Evolutionary conservation across 2,797 vertebrate species (phyloP).

Genomic region (Rhabdomys pumilio): DNA sequence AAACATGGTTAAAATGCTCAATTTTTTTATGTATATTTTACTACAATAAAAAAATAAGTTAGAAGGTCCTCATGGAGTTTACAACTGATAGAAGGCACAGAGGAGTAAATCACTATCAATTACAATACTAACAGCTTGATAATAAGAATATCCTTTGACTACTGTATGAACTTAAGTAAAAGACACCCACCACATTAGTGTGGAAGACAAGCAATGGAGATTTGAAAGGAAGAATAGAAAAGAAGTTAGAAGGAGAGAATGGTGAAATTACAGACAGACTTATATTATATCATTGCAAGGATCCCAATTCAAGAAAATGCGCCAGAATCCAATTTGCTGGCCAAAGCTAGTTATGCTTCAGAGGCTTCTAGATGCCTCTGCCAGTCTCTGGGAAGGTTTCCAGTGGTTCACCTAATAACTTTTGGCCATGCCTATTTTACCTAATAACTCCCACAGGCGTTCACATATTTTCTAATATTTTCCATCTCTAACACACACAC

Average conservation of each 20-base stretch:
- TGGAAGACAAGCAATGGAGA: background rate
- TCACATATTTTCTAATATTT: background rate
- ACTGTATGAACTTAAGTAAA: background rate
- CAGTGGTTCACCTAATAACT: background rate
- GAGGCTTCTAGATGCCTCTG: background rate
- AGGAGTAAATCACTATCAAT: background rate
- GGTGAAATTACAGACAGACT: background rate
- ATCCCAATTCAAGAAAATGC: background rate
- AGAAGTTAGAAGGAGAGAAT: background rate
- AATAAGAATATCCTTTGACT: background rate
- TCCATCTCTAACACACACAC: background rate
- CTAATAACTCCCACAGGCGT: background rate
- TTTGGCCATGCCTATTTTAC: background rate
- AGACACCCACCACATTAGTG: background rate
- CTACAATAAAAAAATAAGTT: background rate
- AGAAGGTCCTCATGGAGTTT: background rate
- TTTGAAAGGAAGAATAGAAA: background rate
- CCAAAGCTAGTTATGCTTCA: background rate
- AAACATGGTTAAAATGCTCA: slow-evolving; percentile 6
- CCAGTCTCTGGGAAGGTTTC: background rate
- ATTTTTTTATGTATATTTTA: background rate
- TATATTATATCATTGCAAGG: background rate
- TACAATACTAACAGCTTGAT: background rate
- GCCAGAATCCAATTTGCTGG: background rate
- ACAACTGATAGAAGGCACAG: background rate